Evolutionary conservation across 2,113 vertebrate genomes (phyloP).

Genomic region (Collichthys lucidus): DNA sequence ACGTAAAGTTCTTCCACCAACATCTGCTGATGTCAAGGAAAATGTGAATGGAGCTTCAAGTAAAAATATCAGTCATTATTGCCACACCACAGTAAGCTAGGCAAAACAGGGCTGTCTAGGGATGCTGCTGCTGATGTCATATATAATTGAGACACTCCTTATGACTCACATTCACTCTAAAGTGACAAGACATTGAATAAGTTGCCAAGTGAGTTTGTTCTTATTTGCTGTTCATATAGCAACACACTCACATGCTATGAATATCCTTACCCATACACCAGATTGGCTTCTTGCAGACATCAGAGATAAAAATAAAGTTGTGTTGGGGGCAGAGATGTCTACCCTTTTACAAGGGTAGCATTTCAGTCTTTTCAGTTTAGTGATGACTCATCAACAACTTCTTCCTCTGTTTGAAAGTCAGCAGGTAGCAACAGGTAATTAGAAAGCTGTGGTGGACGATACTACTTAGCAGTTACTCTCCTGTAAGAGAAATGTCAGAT

Average conservation of each 20-base stretch:
- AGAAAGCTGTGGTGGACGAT: neutral
- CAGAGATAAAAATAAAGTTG: slow-evolving; percentile 44
- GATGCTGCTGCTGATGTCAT: slow-evolving; percentile 13
- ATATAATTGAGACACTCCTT: slow-evolving; percentile 38
- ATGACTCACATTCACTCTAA: slow-evolving; percentile 58
- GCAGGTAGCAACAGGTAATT: neutral
- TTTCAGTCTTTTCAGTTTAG: slow-evolving; percentile 20
- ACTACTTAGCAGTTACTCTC: neutral
- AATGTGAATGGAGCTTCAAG: neutral
- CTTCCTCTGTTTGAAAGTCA: slow-evolving; percentile 8
- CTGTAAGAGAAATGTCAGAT: slow-evolving; percentile 14
- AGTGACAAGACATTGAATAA: neutral
- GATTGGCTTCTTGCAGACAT: neutral
- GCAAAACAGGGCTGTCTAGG: neutral
- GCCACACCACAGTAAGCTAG: slow-evolving; percentile 8
- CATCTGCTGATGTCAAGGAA: slow-evolving; percentile 31
- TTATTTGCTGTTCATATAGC: slow-evolving; percentile 56
- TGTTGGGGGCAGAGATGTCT: neutral
- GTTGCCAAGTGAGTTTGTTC: neutral
- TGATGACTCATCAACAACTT: neutral
- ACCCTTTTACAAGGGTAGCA: neutral
- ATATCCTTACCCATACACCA: neutral
- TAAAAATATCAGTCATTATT: neutral
- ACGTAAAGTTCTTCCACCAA: slow-evolving; percentile 2
- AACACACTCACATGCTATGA: slow-evolving; percentile 31